Evolutionary conservation across 2,888 invertebrate species (phyloP), one percentile per base, ranked within the genome.

Genomic region (Hyposoter didymator): DNA sequence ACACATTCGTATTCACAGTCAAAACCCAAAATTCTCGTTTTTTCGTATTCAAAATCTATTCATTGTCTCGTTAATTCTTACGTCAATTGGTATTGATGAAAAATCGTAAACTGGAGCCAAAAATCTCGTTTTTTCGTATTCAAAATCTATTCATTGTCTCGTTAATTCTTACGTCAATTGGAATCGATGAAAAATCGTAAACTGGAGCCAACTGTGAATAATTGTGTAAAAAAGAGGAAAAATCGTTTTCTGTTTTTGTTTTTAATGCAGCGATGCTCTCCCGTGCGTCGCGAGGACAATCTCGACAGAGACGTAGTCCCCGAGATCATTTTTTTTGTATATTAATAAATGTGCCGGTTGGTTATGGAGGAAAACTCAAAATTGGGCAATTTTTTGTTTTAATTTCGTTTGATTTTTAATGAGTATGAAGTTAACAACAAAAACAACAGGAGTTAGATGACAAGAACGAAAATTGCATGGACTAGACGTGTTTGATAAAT

Each of bases 371-470:
- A 14, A 59, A 59, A 59, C 59, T 59, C 59, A 14, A 59, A 59
- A 59, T 28, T 28, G 28, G 28, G 12, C 28, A 22, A 14, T 28
- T 28, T 28, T 59, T 6, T 28, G 14, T 28, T 59, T 6, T 28
- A 8, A 59, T 59, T 5, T 14, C 3, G 4, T 28, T 59, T 28
- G 59, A 28, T 59, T 12, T 14, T 59, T 5, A 14, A 59, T 14
- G 28, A 28, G 28, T 28, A 59, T 28, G 59, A 5, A 55, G 59
- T 66, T 0, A 39, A 66, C 10, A 12, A 5, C 1, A 52, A 19
- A 39, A 7, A 35, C 39, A 39, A 66, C 39, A 39, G 8, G 35
- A 66, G 66, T 66, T 39, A 19, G 66, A 66, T 39, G 66, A 66
- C 32, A 19, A 35, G n/a, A 66, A 59, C 28, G 1, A 28, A 28